Percentiles rank a stretch among this genome's conserved stretches.
These are phyloP conservation scores for Stegastes partitus DNA, from an alignment of 2,113 vertebrate genomes.

Conservation along the genomic window DNA sequence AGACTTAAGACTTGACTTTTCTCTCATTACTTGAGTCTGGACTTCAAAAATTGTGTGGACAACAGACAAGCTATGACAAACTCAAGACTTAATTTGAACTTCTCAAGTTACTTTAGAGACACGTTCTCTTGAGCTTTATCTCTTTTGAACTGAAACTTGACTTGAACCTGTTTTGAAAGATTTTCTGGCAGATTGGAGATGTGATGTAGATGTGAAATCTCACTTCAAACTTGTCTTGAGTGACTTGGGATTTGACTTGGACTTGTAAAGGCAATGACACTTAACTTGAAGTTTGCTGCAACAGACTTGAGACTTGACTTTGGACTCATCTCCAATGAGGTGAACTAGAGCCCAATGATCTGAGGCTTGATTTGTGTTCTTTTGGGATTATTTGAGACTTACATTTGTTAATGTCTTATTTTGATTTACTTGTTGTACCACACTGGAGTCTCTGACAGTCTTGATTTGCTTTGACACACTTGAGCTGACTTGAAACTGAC, in stretches of 20 bases:
- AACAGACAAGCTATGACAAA: no score
- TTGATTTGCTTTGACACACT: no score
- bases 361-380: background rate
- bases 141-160: no score
- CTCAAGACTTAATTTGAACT: no score
- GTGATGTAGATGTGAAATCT: background rate
- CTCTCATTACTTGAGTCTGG: no score
- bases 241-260: no score
- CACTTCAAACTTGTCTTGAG: background rate
- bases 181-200: background rate
- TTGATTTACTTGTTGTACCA: background rate
- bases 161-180: no score
- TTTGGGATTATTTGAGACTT: background rate
- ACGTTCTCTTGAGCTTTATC: no score
- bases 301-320: background rate
- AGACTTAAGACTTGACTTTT: background rate
- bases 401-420: background rate
- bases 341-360: background rate
- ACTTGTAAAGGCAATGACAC: background rate
- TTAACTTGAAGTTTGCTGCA: background rate
- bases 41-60: no score
- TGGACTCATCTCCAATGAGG: no score
- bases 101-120: no score
- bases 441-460: no score
- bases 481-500: background rate